A percentile compares a stretch with the other conserved stretches of the same genome.
Conservation (phyloP, 2,113 vertebrate genomes). For the Cinclus mexicanus region DNA sequence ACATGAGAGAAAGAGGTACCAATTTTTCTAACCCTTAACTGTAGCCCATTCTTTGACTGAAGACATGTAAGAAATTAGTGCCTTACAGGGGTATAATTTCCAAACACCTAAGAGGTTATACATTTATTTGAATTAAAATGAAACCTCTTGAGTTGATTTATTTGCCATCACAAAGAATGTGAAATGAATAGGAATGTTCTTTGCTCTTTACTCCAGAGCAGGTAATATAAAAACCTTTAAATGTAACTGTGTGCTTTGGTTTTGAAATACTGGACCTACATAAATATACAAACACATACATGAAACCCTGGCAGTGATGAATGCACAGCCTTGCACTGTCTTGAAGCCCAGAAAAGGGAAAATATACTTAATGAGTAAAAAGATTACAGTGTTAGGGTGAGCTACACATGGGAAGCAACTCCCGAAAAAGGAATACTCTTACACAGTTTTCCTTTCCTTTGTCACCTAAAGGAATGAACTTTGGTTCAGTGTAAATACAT, state of each 20-base stretch:
- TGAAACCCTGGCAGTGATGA: slow-evolving; percentile 49
- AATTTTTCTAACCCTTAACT: neutral
- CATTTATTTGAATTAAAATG: neutral
- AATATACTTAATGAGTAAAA: slow-evolving; percentile 21
- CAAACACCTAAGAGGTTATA: neutral
- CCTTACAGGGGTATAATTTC: neutral
- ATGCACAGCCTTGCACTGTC: neutral
- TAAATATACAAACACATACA: slow-evolving; percentile 2
- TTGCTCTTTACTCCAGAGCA: slow-evolving; percentile 13
- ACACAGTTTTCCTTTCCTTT: neutral
- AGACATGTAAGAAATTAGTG: neutral
- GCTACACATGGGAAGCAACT: neutral
- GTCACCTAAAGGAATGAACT: neutral
- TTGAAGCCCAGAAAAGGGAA: slow-evolving; percentile 43
- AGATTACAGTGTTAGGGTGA: neutral
- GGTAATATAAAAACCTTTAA: slow-evolving; percentile 43
- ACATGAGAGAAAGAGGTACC: neutral
- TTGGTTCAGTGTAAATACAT: neutral
- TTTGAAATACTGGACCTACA: slow-evolving; percentile 10
- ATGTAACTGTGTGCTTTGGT: neutral
- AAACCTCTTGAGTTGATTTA: neutral
- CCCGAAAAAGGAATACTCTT: neutral
- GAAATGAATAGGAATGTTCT: neutral
- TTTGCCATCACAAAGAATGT: neutral
- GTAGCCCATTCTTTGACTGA: neutral